Conservation (phyloP, 2,888 invertebrate genomes). For the Nephrotoma appendiculata region DNA sequence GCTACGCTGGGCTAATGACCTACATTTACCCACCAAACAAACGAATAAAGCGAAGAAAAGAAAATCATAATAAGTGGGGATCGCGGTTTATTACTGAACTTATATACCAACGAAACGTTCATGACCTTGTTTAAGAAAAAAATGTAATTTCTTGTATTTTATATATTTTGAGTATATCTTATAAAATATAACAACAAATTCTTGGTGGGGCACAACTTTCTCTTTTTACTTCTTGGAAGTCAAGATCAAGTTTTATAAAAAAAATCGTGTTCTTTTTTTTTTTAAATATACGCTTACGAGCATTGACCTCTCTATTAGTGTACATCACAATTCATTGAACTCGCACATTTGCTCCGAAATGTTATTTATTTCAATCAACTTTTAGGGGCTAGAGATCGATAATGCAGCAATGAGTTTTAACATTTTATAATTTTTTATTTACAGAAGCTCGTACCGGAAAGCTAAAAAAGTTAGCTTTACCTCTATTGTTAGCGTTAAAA, state of each 20-base stretch:
- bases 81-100: not conserved
- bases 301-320: not conserved
- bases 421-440: constrained; percentile 15
- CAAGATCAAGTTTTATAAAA: not conserved
- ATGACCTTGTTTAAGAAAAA: not conserved
- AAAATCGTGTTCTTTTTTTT: not conserved
- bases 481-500: constrained; percentile 45
- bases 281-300: not conserved
- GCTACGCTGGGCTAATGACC: not conserved
- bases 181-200: not conserved
- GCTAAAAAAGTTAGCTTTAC: constrained; percentile 44
- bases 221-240: not conserved
- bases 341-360: not conserved
- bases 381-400: not conserved
- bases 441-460: constrained; percentile 42
- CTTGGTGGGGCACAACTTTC: not conserved
- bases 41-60: not conserved
- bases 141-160: not conserved
- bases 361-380: not conserved
- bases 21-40: not conserved
- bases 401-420: not conserved
- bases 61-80: not conserved
- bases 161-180: not conserved
- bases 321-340: not conserved
- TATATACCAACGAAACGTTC: not conserved